Evolutionary conservation across 2,113 vertebrate species (phyloP).

Genomic region (Connochaetes taurinus): DNA sequence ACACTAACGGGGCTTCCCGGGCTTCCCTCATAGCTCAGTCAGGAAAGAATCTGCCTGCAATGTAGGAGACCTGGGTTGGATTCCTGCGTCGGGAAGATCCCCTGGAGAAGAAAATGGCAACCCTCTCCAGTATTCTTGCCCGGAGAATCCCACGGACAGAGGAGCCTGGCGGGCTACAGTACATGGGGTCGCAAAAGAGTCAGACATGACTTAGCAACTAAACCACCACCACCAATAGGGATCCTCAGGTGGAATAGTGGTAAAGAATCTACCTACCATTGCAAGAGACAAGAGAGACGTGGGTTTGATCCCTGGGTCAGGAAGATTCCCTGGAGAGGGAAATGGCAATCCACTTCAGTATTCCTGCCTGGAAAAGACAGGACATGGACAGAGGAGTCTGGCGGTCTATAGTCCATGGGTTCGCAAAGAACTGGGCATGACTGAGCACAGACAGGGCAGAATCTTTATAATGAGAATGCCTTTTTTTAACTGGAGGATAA

Average conservation of each 20-base stretch:
- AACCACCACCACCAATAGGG: neutral
- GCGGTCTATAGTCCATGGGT: neutral
- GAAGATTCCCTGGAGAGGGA: neutral
- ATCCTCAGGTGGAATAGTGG: neutral
- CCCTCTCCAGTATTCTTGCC: neutral
- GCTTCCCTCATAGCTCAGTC: neutral
- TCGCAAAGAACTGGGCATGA: neutral
- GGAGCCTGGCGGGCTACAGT: neutral
- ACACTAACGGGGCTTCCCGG: accelerated
- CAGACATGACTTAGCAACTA: neutral
- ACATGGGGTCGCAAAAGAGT: neutral
- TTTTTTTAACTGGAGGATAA: neutral
- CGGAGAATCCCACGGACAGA: neutral
- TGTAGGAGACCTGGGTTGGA: neutral
- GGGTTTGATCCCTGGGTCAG: neutral
- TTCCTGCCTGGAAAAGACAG: neutral
- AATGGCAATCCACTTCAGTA: neutral
- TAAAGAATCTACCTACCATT: neutral
- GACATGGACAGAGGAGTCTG: neutral
- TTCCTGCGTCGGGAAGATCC: neutral
- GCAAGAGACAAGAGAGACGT: neutral
- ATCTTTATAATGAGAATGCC: neutral
- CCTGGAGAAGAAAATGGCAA: neutral
- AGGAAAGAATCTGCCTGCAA: neutral
- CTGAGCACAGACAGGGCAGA: neutral